Conservation (phyloP, 1,140 invertebrate species). For the Macrobrachium nipponense region DNA sequence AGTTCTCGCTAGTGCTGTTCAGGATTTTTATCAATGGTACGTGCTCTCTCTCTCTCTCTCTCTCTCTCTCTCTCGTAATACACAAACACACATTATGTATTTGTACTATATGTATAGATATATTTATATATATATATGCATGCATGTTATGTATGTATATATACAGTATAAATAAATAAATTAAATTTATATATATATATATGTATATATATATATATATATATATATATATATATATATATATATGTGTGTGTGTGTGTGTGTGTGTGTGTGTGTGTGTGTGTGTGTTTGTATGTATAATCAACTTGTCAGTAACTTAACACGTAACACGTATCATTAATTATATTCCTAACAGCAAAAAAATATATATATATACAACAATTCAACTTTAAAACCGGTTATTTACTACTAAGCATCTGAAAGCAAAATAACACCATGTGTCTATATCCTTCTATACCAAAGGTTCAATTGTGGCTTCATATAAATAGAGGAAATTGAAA, state of each 20-base stretch:
- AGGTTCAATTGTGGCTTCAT: not conserved
- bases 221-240: constrained; percentile 4
- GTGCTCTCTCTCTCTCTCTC: not conserved
- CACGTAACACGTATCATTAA: too few species aligned
- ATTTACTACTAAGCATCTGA: too few species aligned
- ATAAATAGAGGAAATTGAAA: not conserved
- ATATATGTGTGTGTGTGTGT: not conserved
- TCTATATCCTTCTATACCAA: not conserved
- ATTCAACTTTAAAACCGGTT: too few species aligned
- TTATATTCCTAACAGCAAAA: too few species aligned
- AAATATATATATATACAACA: not conserved
- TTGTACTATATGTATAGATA: too few species aligned
- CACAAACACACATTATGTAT: not conserved
- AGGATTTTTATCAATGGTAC: not conserved
- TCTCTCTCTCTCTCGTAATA: not conserved
- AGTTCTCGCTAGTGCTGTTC: not conserved
- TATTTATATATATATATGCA: not conserved
- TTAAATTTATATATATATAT: not conserved
- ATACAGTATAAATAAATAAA: too few species aligned
- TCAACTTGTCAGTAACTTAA: too few species aligned
- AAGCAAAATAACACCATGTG: not conserved
- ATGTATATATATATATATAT: not conserved
- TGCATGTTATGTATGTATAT: not conserved
- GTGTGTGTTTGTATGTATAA: not conserved
- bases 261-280: not conserved